These are phyloP conservation scores for Larimichthys crocea DNA, from an alignment of 2,113 vertebrate genomes.

Conservation along the genomic window DNA sequence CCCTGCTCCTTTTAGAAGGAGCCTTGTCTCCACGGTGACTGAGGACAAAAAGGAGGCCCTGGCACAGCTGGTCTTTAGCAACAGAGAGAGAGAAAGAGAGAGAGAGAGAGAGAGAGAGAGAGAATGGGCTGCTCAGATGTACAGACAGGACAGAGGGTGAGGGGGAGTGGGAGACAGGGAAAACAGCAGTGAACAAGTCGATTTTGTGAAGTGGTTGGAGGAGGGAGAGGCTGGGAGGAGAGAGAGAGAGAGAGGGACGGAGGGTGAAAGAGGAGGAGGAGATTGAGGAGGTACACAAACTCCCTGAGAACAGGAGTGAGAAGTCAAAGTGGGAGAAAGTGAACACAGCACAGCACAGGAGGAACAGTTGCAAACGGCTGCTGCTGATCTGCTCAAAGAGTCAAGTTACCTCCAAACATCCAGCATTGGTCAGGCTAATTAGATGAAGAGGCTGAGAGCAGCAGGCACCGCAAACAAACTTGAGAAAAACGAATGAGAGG, in stretches of 20 bases:
- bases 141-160: constrained; percentile 60
- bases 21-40: constrained; percentile 76
- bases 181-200: constrained; percentile 40
- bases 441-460: constrained; percentile 53
- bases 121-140: constrained; percentile 60
- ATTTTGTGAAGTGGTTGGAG: constrained; percentile 23
- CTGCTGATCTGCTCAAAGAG: constrained; percentile 47
- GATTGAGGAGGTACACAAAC: constrained; percentile 54
- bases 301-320: constrained; percentile 40
- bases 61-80: constrained; percentile 77
- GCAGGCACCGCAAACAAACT: constrained; percentile 40
- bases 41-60: constrained; percentile 75
- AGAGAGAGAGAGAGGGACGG: constrained; percentile 1
- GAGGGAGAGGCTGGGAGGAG: constrained; percentile 9
- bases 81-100: constrained; percentile 27
- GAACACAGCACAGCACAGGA: constrained; percentile 21
- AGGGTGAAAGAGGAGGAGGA: constrained; percentile 13
- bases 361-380: constrained; percentile 33
- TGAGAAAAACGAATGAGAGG: not conserved
- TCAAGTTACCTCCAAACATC: constrained; percentile 52
- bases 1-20: constrained; percentile 56
- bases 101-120: constrained; percentile 19
- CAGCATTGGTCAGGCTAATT: constrained; percentile 28
- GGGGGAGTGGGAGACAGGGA: constrained; percentile 60
- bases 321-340: constrained; percentile 51